Evolutionary conservation across 2,797 vertebrate species (phyloP).

Genomic region (Melanotaenia trifasciata): DNA sequence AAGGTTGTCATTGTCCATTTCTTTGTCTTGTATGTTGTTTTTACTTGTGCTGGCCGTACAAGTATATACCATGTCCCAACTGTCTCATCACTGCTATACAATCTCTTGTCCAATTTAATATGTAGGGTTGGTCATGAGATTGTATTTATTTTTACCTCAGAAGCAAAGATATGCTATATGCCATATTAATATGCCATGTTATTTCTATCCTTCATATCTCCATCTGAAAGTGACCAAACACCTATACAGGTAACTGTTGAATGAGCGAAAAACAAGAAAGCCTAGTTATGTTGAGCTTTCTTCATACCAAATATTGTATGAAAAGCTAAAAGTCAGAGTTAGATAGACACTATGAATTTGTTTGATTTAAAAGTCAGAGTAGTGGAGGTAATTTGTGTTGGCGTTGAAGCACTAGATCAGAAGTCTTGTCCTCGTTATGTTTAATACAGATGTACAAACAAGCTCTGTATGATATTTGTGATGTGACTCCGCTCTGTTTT

Average conservation of each 20-base stretch:
- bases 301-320: not conserved
- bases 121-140: too few relatives aligned
- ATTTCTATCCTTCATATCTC: not conserved
- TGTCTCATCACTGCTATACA: not conserved
- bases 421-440: not conserved
- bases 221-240: not conserved
- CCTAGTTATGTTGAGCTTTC: not conserved
- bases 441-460: not conserved
- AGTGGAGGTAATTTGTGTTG: not conserved
- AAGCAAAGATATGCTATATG: not conserved
- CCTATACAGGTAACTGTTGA: not conserved
- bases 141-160: not conserved
- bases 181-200: too few relatives aligned
- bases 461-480: not conserved
- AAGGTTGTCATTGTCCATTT: not conserved
- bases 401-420: not conserved
- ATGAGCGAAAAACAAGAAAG: not conserved
- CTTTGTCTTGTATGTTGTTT: too few relatives aligned
- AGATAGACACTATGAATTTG: too few relatives aligned
- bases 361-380: too few relatives aligned
- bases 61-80: too few relatives aligned
- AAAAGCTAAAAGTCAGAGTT: not conserved
- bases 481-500: slow-evolving; percentile 11
- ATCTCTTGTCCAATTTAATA: not conserved
- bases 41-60: too few relatives aligned